Conservation (phyloP, 35 echinoderm and acorn worm species). For the Holothuria glaberrima region DNA sequence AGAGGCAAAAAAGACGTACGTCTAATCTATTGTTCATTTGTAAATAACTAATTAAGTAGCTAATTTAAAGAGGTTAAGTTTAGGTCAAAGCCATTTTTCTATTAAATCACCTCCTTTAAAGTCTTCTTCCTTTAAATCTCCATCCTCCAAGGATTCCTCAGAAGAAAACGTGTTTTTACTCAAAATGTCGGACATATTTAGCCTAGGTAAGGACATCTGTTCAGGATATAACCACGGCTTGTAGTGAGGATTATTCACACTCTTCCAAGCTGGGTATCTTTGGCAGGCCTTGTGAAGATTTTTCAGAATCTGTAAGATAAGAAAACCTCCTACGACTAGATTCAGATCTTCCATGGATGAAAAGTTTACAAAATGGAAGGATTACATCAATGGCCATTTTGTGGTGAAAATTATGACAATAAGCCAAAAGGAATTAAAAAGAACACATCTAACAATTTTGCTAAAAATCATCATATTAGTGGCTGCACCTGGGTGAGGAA, state of each 20-base stretch:
- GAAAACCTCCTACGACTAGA: neutral
- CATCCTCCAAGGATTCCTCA: conserved; percentile 91
- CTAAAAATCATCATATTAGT: too few species aligned
- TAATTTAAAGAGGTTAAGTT: too few species aligned
- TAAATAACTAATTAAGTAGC: too few species aligned
- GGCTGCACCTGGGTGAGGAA: too few species aligned
- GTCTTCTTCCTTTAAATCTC: conserved; percentile 88
- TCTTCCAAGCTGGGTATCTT: conserved; percentile 93
- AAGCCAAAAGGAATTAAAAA: too few species aligned
- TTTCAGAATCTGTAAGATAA: conserved; percentile 73
- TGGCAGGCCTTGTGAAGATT: conserved; percentile 91
- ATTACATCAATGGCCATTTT: too few species aligned
- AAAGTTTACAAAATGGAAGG: too few species aligned
- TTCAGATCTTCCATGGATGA: too few species aligned
- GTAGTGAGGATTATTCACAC: conserved; percentile 76
- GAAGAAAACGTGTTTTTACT: conserved; percentile 69
- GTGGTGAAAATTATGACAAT: too few species aligned
- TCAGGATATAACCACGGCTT: conserved; percentile 97
- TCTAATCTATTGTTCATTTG: too few species aligned
- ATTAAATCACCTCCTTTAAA: conserved; percentile 79
- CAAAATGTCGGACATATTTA: conserved; percentile 77
- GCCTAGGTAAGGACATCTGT: conserved; percentile 77
- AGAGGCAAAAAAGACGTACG: too few species aligned
- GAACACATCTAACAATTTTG: too few species aligned
- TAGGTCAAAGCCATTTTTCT: conserved; percentile 65